Conservation (phyloP, 1,140 invertebrate genomes). For the Drosophila prosaltans region DNA sequence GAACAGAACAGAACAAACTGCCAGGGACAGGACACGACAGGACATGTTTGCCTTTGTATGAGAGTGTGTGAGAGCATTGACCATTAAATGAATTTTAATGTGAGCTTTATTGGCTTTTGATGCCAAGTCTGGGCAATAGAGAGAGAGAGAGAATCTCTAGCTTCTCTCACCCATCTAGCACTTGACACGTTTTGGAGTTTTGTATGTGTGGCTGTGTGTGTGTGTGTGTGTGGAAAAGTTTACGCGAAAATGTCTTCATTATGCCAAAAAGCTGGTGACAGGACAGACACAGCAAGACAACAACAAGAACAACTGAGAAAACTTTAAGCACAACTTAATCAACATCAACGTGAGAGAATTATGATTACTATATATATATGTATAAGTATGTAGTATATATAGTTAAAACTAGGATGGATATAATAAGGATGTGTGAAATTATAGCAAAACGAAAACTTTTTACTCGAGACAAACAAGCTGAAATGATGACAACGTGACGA, state of each 20-base stretch:
- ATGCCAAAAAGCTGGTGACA: conserved; percentile 21
- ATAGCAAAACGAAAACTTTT: conserved; percentile 54
- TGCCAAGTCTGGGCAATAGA: conserved; percentile 9
- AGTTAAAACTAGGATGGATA: conserved; percentile 12
- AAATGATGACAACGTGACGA: conserved; percentile 32
- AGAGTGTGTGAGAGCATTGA: conserved; percentile 57
- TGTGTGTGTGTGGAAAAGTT: not conserved
- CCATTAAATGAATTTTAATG: conserved; percentile 75
- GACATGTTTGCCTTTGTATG: conserved; percentile 8
- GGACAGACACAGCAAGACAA: not conserved
- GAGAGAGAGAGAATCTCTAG: no score
- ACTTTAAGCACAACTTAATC: conserved; percentile 78
- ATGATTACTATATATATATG: conserved; percentile 47
- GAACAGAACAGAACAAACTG: conserved; percentile 8
- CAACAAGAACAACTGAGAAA: conserved; percentile 23
- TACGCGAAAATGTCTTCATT: conserved; percentile 31
- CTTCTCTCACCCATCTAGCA: not conserved
- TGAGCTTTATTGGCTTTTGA: conserved; percentile 52
- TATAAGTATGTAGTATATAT: not conserved
- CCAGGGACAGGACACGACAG: conserved; percentile 6
- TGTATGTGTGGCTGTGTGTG: not conserved
- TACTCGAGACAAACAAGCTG: conserved; percentile 28
- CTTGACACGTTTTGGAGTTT: conserved; percentile 12
- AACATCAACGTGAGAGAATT: conserved; percentile 78
- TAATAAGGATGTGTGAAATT: conserved; percentile 72